A percentile compares a stretch with the other conserved stretches of the same genome.
These are phyloP conservation scores for Drosophila recens DNA, from an alignment of 2,888 invertebrate genomes.

Conservation along the genomic window DNA sequence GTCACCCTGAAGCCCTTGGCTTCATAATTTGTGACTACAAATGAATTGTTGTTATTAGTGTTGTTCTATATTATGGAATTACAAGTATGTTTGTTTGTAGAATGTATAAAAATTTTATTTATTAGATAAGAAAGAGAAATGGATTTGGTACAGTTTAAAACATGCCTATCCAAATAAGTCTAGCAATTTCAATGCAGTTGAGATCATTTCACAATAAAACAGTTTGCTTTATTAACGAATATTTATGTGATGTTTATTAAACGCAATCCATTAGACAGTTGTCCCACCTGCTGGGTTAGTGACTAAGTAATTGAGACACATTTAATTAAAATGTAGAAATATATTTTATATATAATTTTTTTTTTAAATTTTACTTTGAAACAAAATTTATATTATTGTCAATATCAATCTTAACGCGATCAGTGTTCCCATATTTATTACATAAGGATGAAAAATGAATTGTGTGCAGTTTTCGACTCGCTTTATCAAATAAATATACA, in stretches of 20 bases:
- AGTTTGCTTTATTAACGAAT: too few species aligned
- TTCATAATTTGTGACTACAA: slow-evolving; percentile 56
- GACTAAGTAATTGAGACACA: too few species aligned
- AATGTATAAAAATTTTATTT: neutral
- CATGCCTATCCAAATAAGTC: too few species aligned
- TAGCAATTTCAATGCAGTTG: neutral
- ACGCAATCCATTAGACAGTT: too few species aligned
- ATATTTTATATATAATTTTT: too few species aligned
- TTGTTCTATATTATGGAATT: slow-evolving; percentile 38
- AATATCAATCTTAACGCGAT: neutral
- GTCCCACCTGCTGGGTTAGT: too few species aligned
- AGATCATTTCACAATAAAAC: too few species aligned
- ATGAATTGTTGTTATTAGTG: slow-evolving; percentile 37
- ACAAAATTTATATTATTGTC: too few species aligned
- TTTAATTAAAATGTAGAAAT: too few species aligned
- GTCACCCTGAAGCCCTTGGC: slow-evolving; percentile 38
- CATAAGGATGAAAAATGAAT: neutral
- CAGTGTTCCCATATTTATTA: neutral
- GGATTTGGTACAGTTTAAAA: neutral
- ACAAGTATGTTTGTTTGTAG: neutral
- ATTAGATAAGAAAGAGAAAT: neutral
- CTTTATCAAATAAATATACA: neutral
- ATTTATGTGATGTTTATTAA: too few species aligned
- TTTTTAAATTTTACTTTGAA: too few species aligned
- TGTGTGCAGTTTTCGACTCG: neutral